Conservation (phyloP, 2,888 invertebrate species). For the Cloeon dipterum region DNA sequence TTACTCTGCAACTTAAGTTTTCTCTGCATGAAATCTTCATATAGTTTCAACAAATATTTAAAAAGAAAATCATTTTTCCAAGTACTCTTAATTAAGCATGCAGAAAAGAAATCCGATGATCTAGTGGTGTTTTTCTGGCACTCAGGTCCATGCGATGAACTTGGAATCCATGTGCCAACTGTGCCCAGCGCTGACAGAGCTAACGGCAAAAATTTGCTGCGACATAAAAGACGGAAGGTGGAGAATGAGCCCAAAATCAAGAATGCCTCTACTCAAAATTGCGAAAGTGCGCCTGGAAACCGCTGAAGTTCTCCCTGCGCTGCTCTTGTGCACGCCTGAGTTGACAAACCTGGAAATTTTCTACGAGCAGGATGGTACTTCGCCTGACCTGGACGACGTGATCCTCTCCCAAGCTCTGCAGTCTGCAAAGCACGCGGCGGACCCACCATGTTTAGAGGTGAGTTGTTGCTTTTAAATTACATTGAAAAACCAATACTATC, state of each 20-base stretch:
- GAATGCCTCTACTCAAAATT: background rate
- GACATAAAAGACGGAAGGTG: background rate
- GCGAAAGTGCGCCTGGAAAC: background rate
- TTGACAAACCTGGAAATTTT: background rate
- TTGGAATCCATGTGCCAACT: constrained; percentile 9
- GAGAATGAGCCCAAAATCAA: background rate
- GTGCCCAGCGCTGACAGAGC: constrained; percentile 11
- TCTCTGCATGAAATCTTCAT: no score
- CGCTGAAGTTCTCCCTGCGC: background rate
- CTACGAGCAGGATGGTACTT: background rate
- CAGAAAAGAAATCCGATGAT: background rate
- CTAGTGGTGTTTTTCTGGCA: no score
- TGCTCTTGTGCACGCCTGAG: background rate
- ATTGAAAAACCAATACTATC: background rate
- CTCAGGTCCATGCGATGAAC: constrained; percentile 10
- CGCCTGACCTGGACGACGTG: background rate
- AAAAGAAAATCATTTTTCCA: background rate
- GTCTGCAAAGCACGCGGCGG: background rate
- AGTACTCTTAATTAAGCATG: background rate
- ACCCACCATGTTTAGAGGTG: background rate
- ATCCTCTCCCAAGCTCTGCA: background rate
- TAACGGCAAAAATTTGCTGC: constrained; percentile 10
- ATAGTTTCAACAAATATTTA: background rate
- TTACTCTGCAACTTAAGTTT: no score
- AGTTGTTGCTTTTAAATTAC: background rate